phyloP scores from a whole-genome alignment of 2,797 vertebrate species.

The Halcyon leucocephala region DNA sequence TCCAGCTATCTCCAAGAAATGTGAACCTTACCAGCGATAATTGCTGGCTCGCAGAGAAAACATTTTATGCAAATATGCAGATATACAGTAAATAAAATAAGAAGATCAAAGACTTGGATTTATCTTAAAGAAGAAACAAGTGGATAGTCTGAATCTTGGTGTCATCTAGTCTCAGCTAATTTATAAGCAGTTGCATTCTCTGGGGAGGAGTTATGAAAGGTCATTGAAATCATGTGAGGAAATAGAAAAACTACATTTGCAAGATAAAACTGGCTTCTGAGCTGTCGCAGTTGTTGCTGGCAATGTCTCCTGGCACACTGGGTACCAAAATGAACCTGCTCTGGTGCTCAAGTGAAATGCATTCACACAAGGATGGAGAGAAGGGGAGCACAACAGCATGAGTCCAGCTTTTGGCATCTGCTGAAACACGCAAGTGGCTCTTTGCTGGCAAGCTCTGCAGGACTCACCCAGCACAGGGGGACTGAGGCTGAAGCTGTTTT shows the following conservation, averaged over 20 bases:
- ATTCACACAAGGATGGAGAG: neutral
- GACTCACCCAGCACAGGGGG: neutral
- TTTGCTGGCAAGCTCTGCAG: neutral
- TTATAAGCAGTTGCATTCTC: neutral
- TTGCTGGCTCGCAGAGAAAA: neutral
- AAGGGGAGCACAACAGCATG: fast-evolving
- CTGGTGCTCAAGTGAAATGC: neutral
- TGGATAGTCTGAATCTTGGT: neutral
- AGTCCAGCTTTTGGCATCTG: neutral
- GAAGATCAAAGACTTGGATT: slow-evolving; percentile 21
- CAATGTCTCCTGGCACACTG: neutral
- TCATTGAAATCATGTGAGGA: neutral
- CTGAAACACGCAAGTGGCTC: neutral
- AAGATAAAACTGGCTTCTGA: neutral
- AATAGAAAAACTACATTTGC: neutral
- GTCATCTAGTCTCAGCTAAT: neutral
- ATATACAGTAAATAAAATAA: slow-evolving; percentile 37
- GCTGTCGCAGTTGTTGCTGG: neutral
- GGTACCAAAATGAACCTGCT: neutral
- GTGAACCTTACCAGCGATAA: neutral
- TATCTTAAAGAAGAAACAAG: slow-evolving; percentile 8
- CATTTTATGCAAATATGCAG: neutral
- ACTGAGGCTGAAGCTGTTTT: neutral
- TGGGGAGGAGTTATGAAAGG: neutral
- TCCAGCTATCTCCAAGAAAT: neutral